Evolutionary conservation across 2,797 vertebrate genomes (phyloP).

Genomic region (Neopelma chrysocephalum): DNA sequence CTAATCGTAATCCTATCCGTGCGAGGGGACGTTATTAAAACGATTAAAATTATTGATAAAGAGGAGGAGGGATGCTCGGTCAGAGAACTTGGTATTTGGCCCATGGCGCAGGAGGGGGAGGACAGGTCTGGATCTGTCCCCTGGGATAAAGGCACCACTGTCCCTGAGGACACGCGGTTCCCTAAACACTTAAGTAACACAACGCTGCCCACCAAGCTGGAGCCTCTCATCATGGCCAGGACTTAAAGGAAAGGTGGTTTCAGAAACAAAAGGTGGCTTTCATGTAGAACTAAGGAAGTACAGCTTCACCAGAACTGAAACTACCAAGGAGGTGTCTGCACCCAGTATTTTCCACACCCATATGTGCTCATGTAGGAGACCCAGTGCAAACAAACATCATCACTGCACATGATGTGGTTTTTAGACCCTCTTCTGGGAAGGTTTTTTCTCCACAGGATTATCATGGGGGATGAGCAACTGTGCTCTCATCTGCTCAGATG

Average conservation of each 20-base stretch:
- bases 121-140: neutral
- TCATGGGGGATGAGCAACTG: neutral
- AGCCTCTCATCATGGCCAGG: neutral
- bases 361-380: neutral
- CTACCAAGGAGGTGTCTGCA: neutral
- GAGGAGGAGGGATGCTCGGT: neutral
- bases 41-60: constrained; percentile 76
- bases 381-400: neutral
- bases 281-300: neutral
- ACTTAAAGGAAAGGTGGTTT: neutral
- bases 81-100: neutral
- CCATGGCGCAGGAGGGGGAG: neutral
- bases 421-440: neutral
- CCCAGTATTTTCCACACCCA: neutral
- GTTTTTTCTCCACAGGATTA: neutral
- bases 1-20: constrained; percentile 77
- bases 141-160: neutral
- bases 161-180: neutral
- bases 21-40: constrained; percentile 72
- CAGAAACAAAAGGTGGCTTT: neutral
- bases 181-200: neutral
- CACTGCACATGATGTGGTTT: neutral
- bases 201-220: neutral
- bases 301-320: neutral
- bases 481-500: neutral